phyloP scores from a whole-genome alignment of 2,113 vertebrate species.

The Triplophysa siluroides region DNA sequence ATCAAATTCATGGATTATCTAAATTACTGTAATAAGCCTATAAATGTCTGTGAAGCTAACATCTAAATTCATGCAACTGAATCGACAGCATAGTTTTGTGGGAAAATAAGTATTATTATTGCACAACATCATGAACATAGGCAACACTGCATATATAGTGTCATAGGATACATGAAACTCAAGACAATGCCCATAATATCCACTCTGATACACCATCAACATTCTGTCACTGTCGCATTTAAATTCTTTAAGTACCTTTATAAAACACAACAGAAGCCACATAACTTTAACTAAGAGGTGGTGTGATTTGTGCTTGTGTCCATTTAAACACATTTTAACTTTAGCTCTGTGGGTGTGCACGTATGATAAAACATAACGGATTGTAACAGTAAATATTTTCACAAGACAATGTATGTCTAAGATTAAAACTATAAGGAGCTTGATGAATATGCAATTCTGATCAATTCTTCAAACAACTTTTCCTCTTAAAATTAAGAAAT shows the following conservation, averaged over 20 bases:
- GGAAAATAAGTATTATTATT: constrained; percentile 14
- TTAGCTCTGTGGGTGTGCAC: not conserved
- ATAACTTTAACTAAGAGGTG: not conserved
- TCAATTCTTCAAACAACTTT: not conserved
- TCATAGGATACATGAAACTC: constrained; percentile 5
- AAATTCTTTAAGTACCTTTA: not conserved
- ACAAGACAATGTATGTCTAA: too few relatives aligned
- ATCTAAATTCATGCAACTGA: not conserved
- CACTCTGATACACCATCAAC: not conserved
- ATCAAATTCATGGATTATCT: constrained; percentile 13
- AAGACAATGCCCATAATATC: constrained; percentile 12
- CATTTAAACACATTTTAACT: not conserved
- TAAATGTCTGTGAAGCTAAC: not conserved
- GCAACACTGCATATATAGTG: constrained; percentile 13
- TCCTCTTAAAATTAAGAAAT: not conserved
- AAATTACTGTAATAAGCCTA: constrained; percentile 8
- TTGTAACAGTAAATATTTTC: not conserved
- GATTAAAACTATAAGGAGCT: too few relatives aligned
- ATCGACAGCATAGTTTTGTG: constrained; percentile 4
- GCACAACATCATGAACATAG: not conserved
- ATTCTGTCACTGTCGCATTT: not conserved
- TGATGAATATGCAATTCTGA: too few relatives aligned
- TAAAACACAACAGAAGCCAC: not conserved
- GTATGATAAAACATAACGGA: not conserved
- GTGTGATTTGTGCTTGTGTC: not conserved